Evolutionary conservation across 1,140 invertebrate genomes (phyloP).

Genomic region (Cherax quadricarinatus): DNA sequence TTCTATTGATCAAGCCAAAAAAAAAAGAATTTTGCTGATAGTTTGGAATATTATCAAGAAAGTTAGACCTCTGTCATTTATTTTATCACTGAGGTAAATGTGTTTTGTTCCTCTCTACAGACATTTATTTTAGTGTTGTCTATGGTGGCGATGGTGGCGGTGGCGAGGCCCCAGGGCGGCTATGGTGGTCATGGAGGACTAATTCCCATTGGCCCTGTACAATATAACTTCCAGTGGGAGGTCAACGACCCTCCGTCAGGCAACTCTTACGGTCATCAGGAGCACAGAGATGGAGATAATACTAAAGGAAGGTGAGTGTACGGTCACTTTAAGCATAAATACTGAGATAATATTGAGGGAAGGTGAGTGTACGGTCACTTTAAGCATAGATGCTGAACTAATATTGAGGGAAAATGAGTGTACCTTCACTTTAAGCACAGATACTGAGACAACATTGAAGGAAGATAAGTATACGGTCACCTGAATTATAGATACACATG

Average conservation of each 20-base stretch:
- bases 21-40: too few species aligned
- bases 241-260: constrained; percentile 26
- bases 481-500: too few species aligned
- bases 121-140: background rate
- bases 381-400: background rate
- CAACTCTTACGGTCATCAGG: constrained; percentile 44
- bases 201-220: background rate
- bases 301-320: constrained; percentile 29
- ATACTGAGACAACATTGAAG: background rate
- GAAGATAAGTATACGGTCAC: too few species aligned
- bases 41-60: too few species aligned
- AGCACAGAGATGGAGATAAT: constrained; percentile 36
- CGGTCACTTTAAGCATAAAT: background rate
- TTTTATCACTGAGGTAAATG: too few species aligned
- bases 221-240: constrained; percentile 44
- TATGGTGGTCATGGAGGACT: background rate
- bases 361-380: background rate
- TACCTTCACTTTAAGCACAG: background rate
- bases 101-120: background rate
- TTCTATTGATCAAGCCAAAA: too few species aligned
- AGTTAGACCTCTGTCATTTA: too few species aligned
- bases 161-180: background rate
- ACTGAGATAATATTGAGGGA: background rate
- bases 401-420: background rate
- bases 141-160: background rate